phyloP scores from a whole-genome alignment of 2,888 invertebrate genomes.

The Trissonchulus sp. region DNA sequence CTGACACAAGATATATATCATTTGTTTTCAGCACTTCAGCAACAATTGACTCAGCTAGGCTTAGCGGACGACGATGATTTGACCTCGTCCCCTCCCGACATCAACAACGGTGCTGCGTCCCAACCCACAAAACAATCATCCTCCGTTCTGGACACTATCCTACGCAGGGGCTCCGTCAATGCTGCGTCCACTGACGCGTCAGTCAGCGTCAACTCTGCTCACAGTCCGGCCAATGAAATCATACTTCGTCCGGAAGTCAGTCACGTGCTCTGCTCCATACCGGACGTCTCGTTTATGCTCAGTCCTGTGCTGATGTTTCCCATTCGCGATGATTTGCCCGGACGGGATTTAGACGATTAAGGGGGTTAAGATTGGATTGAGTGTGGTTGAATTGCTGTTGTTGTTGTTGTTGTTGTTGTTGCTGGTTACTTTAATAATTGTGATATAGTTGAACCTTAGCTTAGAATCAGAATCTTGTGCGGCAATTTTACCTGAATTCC shows the following conservation, averaged over 20 bases:
- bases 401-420: too few relatives aligned
- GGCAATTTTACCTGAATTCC: too few relatives aligned
- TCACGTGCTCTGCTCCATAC: background rate
- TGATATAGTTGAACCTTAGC: too few relatives aligned
- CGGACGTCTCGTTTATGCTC: background rate
- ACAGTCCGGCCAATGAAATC: background rate
- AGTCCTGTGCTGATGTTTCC: background rate
- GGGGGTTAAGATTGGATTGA: too few relatives aligned
- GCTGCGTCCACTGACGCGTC: background rate
- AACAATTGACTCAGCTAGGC: background rate
- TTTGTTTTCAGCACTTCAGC: background rate
- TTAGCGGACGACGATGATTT: background rate
- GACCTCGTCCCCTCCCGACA: too few relatives aligned
- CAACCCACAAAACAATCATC: background rate
- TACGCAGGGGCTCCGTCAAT: background rate
- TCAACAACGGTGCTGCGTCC: background rate
- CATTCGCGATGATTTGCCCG: background rate
- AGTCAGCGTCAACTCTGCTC: background rate
- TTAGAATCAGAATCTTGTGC: too few relatives aligned
- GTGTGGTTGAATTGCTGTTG: too few relatives aligned
- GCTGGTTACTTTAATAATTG: too few relatives aligned
- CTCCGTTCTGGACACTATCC: background rate
- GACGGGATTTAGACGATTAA: too few relatives aligned
- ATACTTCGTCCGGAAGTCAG: background rate
- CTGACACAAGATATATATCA: too few relatives aligned